Conservation (phyloP, 2,888 invertebrate species). For the Cheilosia pagana region DNA sequence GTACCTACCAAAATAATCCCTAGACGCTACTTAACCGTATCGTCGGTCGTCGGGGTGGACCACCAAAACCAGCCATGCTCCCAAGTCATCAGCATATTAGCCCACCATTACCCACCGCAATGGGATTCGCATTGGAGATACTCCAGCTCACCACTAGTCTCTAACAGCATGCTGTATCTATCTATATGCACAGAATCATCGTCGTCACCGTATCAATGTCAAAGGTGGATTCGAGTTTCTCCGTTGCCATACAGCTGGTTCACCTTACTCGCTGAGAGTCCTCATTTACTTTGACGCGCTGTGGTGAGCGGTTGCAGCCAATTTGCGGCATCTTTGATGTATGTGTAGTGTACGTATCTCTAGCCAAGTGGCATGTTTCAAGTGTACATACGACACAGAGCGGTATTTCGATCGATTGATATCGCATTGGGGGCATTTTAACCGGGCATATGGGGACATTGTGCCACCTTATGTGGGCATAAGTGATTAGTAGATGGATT, state of each 20-base stretch:
- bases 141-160: too few species aligned
- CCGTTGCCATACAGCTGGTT: conserved; percentile 20
- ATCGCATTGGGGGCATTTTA: conserved; percentile 50
- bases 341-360: conserved; percentile 9
- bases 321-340: conserved; percentile 70
- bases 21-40: conserved; percentile 61
- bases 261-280: conserved; percentile 46
- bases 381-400: conserved; percentile 1
- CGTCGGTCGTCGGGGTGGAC: conserved; percentile 18
- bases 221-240: conserved; percentile 57
- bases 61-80: conserved; percentile 20
- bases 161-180: too few species aligned
- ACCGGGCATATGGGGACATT: conserved; percentile 48
- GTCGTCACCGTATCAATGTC: conserved; percentile 57
- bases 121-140: background rate
- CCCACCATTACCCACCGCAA: conserved; percentile 14
- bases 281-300: conserved; percentile 47
- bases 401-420: conserved; percentile 60
- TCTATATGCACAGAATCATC: background rate
- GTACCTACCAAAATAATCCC: conserved; percentile 23
- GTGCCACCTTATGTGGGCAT: conserved; percentile 70
- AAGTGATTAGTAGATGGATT: conserved; percentile 70
- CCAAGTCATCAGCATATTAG: conserved; percentile 28
- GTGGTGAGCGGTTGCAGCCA: conserved; percentile 39
- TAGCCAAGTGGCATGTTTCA: conserved; percentile 5